Evolutionary conservation across 2,797 vertebrate genomes (phyloP).

Genomic region (Hypotaenidia philippensis): DNA sequence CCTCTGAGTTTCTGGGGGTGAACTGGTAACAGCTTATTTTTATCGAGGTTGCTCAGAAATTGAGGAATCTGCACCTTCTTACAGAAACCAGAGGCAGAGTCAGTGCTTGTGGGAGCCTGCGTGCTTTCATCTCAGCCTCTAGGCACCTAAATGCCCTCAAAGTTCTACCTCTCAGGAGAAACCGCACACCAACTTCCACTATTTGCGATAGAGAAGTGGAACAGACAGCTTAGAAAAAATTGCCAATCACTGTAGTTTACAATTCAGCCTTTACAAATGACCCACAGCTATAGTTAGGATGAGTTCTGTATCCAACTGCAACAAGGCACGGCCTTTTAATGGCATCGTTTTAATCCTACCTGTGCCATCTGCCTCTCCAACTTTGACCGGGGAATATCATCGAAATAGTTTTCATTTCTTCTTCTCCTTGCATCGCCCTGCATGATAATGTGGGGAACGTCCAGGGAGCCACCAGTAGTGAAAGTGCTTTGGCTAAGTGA

Average conservation of each 20-base stretch:
- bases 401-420: slow-evolving; percentile 98
- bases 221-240: neutral
- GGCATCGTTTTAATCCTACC: slow-evolving; percentile 84
- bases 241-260: neutral
- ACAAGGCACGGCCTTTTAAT: neutral
- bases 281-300: neutral
- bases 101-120: neutral
- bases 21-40: slow-evolving; percentile 15
- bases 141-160: neutral
- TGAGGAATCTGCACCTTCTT: neutral
- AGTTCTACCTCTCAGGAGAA: neutral
- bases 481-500: slow-evolving; percentile 95
- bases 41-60: neutral
- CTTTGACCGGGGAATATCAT: slow-evolving; percentile 98
- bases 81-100: neutral
- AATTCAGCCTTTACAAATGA: neutral
- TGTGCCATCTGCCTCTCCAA: slow-evolving; percentile 99
- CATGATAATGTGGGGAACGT: slow-evolving; percentile 99
- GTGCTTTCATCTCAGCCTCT: neutral
- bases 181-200: neutral
- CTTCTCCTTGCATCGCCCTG: slow-evolving; percentile 98
- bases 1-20: neutral
- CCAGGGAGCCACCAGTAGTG: slow-evolving; percentile 95
- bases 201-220: neutral
- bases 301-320: neutral